A percentile compares a stretch with the other conserved stretches of the same genome.
Evolutionary conservation across 2,113 vertebrate species (phyloP).

Genomic region (Mormyrus lacerda): DNA sequence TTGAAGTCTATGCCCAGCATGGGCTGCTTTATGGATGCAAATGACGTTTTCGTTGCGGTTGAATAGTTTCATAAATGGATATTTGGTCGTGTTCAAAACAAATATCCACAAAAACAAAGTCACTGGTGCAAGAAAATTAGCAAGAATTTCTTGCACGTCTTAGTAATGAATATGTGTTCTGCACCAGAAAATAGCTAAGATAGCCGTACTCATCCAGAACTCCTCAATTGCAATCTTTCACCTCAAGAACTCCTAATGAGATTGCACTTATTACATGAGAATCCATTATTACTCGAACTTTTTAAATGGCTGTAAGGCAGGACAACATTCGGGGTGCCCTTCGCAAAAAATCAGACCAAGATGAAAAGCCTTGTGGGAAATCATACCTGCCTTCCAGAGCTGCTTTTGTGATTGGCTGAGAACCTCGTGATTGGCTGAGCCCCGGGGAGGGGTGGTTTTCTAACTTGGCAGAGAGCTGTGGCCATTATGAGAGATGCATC

Average conservation of each 20-base stretch:
- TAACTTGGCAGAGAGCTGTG: background rate
- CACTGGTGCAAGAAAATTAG: background rate
- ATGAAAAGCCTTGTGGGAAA: slow-evolving; percentile 1
- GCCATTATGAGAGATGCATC: background rate
- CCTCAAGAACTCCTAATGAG: background rate
- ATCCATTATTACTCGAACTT: background rate
- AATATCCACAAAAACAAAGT: slow-evolving; percentile 3
- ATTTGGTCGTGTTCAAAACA: background rate
- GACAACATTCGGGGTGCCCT: background rate
- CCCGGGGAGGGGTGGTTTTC: background rate
- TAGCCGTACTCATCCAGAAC: background rate
- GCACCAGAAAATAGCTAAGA: background rate
- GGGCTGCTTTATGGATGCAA: background rate
- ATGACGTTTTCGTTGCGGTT: background rate
- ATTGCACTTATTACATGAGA: background rate
- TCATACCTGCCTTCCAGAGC: background rate
- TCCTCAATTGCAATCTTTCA: background rate
- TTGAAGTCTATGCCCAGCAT: background rate
- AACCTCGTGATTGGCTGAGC: background rate
- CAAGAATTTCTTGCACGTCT: background rate
- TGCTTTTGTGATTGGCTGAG: background rate
- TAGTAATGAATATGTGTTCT: background rate
- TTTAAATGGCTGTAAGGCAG: background rate
- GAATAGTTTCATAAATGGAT: slow-evolving; percentile 5
- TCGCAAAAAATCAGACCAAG: background rate